These are phyloP conservation scores for Mimumesa dahlbomi DNA, from an alignment of 2,888 invertebrate genomes.

Conservation along the genomic window DNA sequence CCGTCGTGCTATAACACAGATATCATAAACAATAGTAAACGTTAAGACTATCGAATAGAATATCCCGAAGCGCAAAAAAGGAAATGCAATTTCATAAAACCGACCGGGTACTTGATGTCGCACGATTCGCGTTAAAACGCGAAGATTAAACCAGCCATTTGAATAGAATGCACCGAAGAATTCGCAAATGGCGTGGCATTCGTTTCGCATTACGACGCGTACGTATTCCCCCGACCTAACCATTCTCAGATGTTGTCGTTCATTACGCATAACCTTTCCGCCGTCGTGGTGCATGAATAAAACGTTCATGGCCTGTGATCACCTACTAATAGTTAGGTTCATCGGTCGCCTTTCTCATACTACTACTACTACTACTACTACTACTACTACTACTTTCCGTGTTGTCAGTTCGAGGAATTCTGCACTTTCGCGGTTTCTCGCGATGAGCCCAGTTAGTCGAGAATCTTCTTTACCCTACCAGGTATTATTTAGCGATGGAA, in stretches of 20 bases:
- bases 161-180: conserved; percentile 9
- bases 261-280: conserved; percentile 30
- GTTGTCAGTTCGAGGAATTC: conserved; percentile 28
- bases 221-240: no score
- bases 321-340: conserved; percentile 21
- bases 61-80: no score
- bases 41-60: no score
- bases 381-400: conserved; percentile 11
- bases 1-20: no score
- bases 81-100: not conserved
- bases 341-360: conserved; percentile 13
- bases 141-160: conserved; percentile 3
- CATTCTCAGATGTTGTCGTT: conserved; percentile 10
- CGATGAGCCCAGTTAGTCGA: conserved; percentile 10
- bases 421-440: conserved; percentile 38
- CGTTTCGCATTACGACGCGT: conserved; percentile 2
- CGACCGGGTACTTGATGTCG: conserved; percentile 14
- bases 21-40: no score
- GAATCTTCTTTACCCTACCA: conserved; percentile 27
- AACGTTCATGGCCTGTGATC: conserved; percentile 8
- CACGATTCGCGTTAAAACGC: not conserved
- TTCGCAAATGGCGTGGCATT: conserved; percentile 8
- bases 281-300: conserved; percentile 1
- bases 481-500: conserved; percentile 6
- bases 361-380: no score